Evolutionary conservation across 2,797 vertebrate genomes (phyloP), one percentile per base, ranked within the genome.

Genomic region (Catamblyrhynchus diadema): DNA sequence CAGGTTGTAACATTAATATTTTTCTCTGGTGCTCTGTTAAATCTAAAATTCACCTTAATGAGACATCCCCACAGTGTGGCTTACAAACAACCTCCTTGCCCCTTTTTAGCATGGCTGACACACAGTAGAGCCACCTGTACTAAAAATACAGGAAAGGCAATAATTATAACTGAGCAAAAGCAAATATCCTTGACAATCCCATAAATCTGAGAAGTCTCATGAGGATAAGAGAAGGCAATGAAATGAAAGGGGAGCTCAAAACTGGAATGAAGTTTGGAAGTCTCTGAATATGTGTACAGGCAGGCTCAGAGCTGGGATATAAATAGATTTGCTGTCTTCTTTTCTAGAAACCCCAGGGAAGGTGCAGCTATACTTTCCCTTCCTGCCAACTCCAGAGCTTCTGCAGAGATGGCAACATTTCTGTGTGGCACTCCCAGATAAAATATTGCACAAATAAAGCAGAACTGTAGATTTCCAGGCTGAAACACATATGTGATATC

Each of bases 301-400:
- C 71, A 93, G 87, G 60, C 64, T 73, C 35, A 66, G 57, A 73
- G 54, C 53, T 54, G 50, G 61, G 50, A 14, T 93, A 71, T 37
- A 88, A 94, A 96, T 78, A 88, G 50, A 66, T 93, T 78, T 93
- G 53, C 60, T 81, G 71, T 53, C 70, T 94, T 70, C 44, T 30
- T 95, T 89, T 91, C 60, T 22, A 64, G 60, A 83, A 89, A 93
- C 51, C 45, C 47, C 24, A 33, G 65, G 54, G 80, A 87, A 91
- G 75, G 42, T 78, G 30, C 71, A 82, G 71, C 30, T 85, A 1
- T 69, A 28, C 65, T 81, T 66, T n/a, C 44, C 13, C 7, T 73
- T 47, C 9, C 20, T 92, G 86, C 65, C 85, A 95, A 2, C 51
- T 67, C 45, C 1, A 48, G 39, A 30, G 12, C 32, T 39, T 50